A percentile compares a stretch with the other conserved stretches of the same genome.
phyloP scores from a whole-genome alignment of 2,113 vertebrate genomes.

The Camelus dromedarius region DNA sequence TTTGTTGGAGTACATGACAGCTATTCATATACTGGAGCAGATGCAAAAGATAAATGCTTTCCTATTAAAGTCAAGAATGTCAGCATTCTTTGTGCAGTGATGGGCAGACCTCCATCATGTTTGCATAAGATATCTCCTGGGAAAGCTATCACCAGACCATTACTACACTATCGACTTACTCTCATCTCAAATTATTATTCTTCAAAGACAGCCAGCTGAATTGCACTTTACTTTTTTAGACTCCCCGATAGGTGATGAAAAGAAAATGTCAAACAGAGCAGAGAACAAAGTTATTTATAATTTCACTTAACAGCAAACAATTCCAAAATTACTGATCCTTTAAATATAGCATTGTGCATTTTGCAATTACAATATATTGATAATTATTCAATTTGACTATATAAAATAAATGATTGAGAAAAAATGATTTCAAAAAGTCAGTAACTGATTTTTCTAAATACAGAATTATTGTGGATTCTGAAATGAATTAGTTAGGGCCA shows the following conservation, averaged over 20 bases:
- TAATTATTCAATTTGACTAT: not conserved
- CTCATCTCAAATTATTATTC: slow-evolving; percentile 75
- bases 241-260: slow-evolving; percentile 35
- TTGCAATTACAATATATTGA: not conserved
- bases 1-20: slow-evolving; percentile 78
- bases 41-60: slow-evolving; percentile 81
- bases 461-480: not conserved
- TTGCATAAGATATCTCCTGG: slow-evolving; percentile 78
- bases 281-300: slow-evolving; percentile 35
- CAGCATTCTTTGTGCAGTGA: slow-evolving; percentile 67
- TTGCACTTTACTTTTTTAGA: slow-evolving; percentile 71
- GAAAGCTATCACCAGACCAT: slow-evolving; percentile 77
- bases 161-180: slow-evolving; percentile 80
- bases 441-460: not conserved
- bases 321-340: not conserved
- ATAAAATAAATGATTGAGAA: slow-evolving; percentile 12
- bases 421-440: not conserved
- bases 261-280: slow-evolving; percentile 37
- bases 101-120: slow-evolving; percentile 83
- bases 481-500: not conserved
- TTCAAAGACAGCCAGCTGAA: slow-evolving; percentile 74
- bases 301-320: slow-evolving; percentile 33
- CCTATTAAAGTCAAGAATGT: slow-evolving; percentile 81
- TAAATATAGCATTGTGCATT: not conserved
- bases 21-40: slow-evolving; percentile 73